These are phyloP conservation scores for Petrosia ficiformis DNA, from an alignment of 37 sponge, comb jelly and placozoan species.

Conservation along the genomic window DNA sequence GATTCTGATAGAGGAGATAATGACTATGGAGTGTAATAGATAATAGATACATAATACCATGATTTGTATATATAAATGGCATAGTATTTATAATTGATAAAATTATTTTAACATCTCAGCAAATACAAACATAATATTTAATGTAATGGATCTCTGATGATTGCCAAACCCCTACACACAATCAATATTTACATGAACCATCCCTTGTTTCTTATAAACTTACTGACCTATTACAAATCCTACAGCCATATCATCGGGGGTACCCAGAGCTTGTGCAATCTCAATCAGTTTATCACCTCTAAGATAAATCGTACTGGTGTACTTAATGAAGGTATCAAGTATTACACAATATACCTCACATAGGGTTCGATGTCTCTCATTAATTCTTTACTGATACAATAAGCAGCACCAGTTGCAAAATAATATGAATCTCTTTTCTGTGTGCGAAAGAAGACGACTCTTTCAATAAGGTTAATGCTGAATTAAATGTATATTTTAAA, in stretches of 20 bases:
- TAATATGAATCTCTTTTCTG: conserved; percentile 17
- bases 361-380: conserved; percentile 17
- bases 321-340: not conserved
- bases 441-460: no score
- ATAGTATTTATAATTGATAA: no score
- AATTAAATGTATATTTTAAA: no score
- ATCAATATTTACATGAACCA: not conserved
- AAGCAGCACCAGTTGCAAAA: conserved; percentile 51
- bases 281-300: not conserved
- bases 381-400: conserved; percentile 38
- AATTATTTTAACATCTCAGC: no score
- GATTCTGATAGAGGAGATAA: no score
- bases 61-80: no score
- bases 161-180: no score
- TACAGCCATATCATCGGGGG: conserved; percentile 46
- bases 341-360: not conserved
- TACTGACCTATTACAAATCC: conserved; percentile 36
- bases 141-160: no score
- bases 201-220: not conserved
- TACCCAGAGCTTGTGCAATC: not conserved
- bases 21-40: no score
- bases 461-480: no score
- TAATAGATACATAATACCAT: no score
- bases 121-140: no score
- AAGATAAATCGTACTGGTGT: not conserved